Conservation (phyloP, 2,888 invertebrate genomes). For the Mycalesis mineus region DNA sequence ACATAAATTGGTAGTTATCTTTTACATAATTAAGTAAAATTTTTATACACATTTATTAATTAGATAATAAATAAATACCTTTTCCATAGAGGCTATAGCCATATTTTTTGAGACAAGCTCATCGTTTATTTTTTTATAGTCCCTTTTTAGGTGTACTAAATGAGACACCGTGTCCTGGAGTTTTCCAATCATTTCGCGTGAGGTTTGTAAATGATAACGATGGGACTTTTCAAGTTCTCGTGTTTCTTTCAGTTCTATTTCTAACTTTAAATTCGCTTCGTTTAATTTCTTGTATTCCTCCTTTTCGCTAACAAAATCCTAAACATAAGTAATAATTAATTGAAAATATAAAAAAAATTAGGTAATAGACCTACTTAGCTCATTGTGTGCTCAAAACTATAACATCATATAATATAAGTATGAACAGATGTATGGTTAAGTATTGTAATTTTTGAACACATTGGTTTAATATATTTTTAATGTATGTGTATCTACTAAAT, state of each 20-base stretch:
- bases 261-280: slow-evolving; percentile 54
- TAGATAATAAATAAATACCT: too few relatives aligned
- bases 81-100: slow-evolving; percentile 46
- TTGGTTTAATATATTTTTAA: too few relatives aligned
- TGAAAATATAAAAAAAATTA: too few relatives aligned
- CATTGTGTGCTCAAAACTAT: too few relatives aligned
- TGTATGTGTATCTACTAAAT: too few relatives aligned
- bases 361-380: too few relatives aligned
- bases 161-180: slow-evolving; percentile 69
- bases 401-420: too few relatives aligned
- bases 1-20: too few relatives aligned
- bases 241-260: slow-evolving; percentile 56
- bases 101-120: slow-evolving; percentile 50
- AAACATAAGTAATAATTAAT: not conserved
- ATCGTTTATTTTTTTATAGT: slow-evolving; percentile 59
- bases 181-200: slow-evolving; percentile 68
- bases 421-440: too few relatives aligned
- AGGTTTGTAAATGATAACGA: slow-evolving; percentile 59
- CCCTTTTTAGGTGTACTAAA: slow-evolving; percentile 62
- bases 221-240: slow-evolving; percentile 66
- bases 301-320: slow-evolving; percentile 55
- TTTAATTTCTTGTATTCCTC: slow-evolving; percentile 55
- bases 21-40: too few relatives aligned
- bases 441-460: too few relatives aligned
- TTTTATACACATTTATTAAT: too few relatives aligned